Evolutionary conservation across 2,888 invertebrate genomes (phyloP).

Genomic region (Helleia helle): DNA sequence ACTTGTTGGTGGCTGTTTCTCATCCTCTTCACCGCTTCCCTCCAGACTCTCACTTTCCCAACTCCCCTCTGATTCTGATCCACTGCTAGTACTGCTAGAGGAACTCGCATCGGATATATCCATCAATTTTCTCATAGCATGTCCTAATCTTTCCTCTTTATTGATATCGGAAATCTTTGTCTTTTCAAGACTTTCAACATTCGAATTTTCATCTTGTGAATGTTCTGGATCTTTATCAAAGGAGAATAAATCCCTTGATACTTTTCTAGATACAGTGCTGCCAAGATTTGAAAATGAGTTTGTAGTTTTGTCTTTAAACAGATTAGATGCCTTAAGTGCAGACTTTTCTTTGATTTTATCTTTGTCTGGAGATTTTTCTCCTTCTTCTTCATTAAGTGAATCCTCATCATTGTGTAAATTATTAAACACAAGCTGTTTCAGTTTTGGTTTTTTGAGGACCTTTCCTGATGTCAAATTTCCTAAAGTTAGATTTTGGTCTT

Average conservation of each 20-base stretch:
- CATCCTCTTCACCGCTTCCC: slow-evolving; percentile 54
- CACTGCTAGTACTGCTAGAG: slow-evolving; percentile 59
- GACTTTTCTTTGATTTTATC: slow-evolving; percentile 48
- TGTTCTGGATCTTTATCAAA: slow-evolving; percentile 55
- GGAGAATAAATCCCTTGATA: slow-evolving; percentile 49
- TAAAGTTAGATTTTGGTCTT: slow-evolving; percentile 53
- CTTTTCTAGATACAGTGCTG: slow-evolving; percentile 39
- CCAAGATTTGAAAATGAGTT: slow-evolving; percentile 51
- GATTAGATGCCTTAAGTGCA: slow-evolving; percentile 40
- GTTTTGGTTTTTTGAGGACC: slow-evolving; percentile 64
- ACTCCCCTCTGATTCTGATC: slow-evolving; percentile 60
- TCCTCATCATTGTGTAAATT: slow-evolving; percentile 50
- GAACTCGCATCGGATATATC: slow-evolving; percentile 67
- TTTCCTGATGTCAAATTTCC: slow-evolving; percentile 45
- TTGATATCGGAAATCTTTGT: slow-evolving; percentile 39
- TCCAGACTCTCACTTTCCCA: slow-evolving; percentile 58
- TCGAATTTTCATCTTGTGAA: slow-evolving; percentile 55
- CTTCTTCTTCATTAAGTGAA: slow-evolving; percentile 40
- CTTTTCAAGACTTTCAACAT: slow-evolving; percentile 48
- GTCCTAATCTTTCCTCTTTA: slow-evolving; percentile 58
- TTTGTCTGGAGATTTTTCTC: slow-evolving; percentile 38
- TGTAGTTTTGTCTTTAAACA: slow-evolving; percentile 61
- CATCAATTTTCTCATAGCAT: slow-evolving; percentile 63
- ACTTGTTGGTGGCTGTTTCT: slow-evolving; percentile 50
- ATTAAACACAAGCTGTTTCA: slow-evolving; percentile 61